phyloP scores from a whole-genome alignment of 2,113 vertebrate species.

The Pelobates fuscus region DNA sequence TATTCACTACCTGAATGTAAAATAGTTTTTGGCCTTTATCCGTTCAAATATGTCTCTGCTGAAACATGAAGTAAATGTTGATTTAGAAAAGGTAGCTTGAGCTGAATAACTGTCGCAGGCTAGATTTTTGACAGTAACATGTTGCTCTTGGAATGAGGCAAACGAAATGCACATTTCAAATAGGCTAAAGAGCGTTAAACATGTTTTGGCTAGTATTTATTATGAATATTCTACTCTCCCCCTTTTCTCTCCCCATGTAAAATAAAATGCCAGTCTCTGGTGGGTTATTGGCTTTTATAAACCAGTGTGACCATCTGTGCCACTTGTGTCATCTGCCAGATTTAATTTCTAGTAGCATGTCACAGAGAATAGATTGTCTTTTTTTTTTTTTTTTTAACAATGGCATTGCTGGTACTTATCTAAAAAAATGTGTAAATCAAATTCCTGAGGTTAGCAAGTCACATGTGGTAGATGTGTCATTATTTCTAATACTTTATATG shows the following conservation, averaged over 20 bases:
- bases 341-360: constrained; percentile 22
- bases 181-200: background rate
- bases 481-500: too few species aligned
- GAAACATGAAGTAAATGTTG: constrained; percentile 3
- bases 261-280: constrained; percentile 10
- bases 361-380: constrained; percentile 19
- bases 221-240: background rate
- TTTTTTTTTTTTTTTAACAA: background rate
- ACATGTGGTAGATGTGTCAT: too few species aligned
- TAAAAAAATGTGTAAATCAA: background rate
- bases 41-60: background rate
- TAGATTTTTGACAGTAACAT: background rate
- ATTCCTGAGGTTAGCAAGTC: background rate
- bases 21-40: background rate
- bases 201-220: background rate
- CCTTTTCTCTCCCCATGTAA: background rate
- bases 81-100: background rate
- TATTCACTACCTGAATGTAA: background rate
- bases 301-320: constrained; percentile 18
- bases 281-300: constrained; percentile 21
- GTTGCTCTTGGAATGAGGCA: background rate
- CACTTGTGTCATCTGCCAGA: constrained; percentile 25
- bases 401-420: background rate
- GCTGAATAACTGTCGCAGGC: background rate
- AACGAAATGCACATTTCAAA: background rate